Evolutionary conservation across 2,113 vertebrate genomes (phyloP).

Genomic region (Raja brachyura): DNA sequence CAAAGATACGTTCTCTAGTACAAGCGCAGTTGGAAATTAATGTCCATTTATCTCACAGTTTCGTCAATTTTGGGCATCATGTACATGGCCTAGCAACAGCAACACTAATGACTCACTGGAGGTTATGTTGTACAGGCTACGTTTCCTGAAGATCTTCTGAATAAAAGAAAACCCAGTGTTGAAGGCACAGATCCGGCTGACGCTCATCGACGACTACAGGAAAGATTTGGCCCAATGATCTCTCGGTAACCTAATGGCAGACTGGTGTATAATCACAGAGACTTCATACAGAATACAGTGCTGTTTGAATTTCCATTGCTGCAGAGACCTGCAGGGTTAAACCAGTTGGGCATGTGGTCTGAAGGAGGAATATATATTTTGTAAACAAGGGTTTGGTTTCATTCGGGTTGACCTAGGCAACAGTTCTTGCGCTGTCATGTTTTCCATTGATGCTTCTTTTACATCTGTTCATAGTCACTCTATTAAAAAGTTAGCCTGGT

Average conservation of each 20-base stretch:
- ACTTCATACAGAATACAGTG: background rate
- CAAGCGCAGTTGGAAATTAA: no score
- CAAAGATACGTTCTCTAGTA: background rate
- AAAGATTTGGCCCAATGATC: background rate
- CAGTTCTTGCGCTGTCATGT: background rate
- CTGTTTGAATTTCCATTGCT: background rate
- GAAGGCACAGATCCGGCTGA: background rate
- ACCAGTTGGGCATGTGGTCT: background rate
- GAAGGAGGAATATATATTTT: background rate
- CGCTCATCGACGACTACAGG: background rate
- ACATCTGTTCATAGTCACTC: background rate
- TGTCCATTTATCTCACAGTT: background rate
- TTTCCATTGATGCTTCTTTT: constrained; percentile 19
- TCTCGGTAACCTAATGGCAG: background rate
- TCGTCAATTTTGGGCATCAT: no score
- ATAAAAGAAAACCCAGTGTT: background rate
- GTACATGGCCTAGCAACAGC: background rate
- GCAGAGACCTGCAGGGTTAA: background rate
- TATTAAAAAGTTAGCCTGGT: background rate
- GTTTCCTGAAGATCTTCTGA: background rate
- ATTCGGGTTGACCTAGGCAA: background rate
- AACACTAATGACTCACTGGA: background rate
- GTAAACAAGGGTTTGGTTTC: background rate
- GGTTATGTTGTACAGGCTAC: background rate
- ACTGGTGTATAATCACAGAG: background rate